Base-by-base conservation (phyloP, 2,113 vertebrate genomes). In the Fregetta grallaria region DNA sequence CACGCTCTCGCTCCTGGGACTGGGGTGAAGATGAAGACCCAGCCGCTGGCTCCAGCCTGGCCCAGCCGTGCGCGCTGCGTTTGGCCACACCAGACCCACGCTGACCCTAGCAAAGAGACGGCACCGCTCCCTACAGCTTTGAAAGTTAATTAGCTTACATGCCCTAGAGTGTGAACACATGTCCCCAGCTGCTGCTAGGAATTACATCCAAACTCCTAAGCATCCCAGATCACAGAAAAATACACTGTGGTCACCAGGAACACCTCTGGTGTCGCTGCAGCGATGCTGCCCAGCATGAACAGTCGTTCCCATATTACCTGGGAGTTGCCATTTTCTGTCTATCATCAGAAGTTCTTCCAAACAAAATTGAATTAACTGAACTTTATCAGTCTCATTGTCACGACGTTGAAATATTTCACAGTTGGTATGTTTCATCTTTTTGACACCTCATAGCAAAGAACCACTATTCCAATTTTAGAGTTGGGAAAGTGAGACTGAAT, bases 91-190 rank as follows among this genome's bases (percentile, higher is more conserved):
- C 49, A 36, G 36, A 88, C 20, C 25, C 4, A 16, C 0, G 0
- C 21, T 45, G 36, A 44, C 10, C 75, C 59, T 85, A 44, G 14
- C 1, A 3, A 59, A 80, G 32, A 42, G 45, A 56, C 13, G 0
- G 1, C 49, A 4, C 14, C 0, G 0, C 14, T 49, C 16, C 44
- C 40, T 7, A 22, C 25, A 59, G 72, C 38, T 50, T 13, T 44
- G 32, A 5, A 30, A 59, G 42, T 32, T 63, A 40, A 67, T 16
- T 3, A 45, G 22, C 42, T 61, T 47, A 78, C 68, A 47, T 11
- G 3, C 0, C 0, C 25, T 14, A 16, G 4, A 55, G 30, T 0
- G 0, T 13, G 10, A 76, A 36, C 11, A 40, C 3, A 0, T 1
- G 7, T 17, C 32, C 55, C 22, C 56, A 52, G 47, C 26, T 86